Evolutionary conservation across 1,140 invertebrate genomes (phyloP), one percentile per base, ranked within the genome.

Genomic region (Tetramorium simillimum): DNA sequence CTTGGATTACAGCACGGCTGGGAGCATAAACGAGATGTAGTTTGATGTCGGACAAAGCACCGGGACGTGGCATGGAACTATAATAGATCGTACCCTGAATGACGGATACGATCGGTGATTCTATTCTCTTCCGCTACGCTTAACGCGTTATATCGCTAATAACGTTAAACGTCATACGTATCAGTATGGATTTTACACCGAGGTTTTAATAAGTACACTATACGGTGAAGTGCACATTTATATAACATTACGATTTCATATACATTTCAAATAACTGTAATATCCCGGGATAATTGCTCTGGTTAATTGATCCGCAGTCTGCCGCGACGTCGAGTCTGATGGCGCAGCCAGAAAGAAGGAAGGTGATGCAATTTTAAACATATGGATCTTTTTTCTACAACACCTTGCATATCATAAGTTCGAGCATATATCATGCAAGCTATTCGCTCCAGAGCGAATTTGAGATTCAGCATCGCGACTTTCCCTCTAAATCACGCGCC

Each of bases 401-500:
- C 60, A 12, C 28, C 4, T 10, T 43, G 14, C 40, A 9, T 69
- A 49, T 69, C 21, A 21, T 69, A 46, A 73, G 67, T 73, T 60
- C 14, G 24, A 33, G 24, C 80, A 24, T 75, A 62, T 62, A n/a
- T 73, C 51, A 53, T 24, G 24, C 28, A 82, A 75, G 53, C 65
- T 49, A 69, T 3, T 33, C 65, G 43, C 43, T 60, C 24, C n/a
- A 7, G 53, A 9, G 37, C 56, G n/a, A 28, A 84, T 84, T 84
- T 84, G 9, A 60, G 58, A 84, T 84, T 84, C 80, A 53, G 28
- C 69, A 18, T 84, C 69, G 33, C n/a, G 56, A 84, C 40, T 84
- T 73, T 37, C 5, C 40, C 28, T 46, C 28, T 75, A 75, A 84
- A 75, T 84, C 80, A 84, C 53, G 67, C 14, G 24, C 53, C 56